Evolutionary conservation across 2,888 invertebrate genomes (phyloP).

Genomic region (Coecobrya sp.): DNA sequence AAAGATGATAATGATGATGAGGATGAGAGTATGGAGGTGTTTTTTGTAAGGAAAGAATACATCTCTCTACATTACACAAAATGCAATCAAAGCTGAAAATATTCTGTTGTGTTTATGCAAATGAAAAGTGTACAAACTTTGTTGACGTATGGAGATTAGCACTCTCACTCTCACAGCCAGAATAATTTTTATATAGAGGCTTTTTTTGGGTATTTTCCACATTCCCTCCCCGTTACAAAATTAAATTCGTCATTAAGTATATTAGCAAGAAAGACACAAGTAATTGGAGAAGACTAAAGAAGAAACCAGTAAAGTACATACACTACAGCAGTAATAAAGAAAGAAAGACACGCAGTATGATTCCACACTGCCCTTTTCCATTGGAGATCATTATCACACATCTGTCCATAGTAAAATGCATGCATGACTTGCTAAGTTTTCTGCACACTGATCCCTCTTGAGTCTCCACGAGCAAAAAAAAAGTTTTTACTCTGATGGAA

Average conservation of each 20-base stretch:
- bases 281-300: not conserved
- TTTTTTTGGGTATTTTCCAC: not conserved
- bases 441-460: not conserved
- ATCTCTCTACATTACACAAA: not conserved
- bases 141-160: not conserved
- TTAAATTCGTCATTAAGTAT: not conserved
- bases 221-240: not conserved
- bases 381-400: too few relatives aligned
- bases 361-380: too few relatives aligned
- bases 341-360: too few relatives aligned
- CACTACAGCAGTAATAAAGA: too few relatives aligned
- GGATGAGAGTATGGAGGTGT: not conserved
- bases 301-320: not conserved
- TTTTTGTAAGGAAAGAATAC: not conserved
- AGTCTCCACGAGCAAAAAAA: not conserved
- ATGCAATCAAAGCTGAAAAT: not conserved
- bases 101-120: slow-evolving; percentile 15
- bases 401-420: too few relatives aligned
- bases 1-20: slow-evolving; percentile 6
- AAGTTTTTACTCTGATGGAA: not conserved
- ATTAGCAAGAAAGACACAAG: not conserved
- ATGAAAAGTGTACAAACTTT: slow-evolving; percentile 3
- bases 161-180: not conserved
- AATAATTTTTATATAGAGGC: not conserved
- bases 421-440: too few relatives aligned